Conservation (phyloP, 1,140 invertebrate species). For the Nixonia krombeini region DNA sequence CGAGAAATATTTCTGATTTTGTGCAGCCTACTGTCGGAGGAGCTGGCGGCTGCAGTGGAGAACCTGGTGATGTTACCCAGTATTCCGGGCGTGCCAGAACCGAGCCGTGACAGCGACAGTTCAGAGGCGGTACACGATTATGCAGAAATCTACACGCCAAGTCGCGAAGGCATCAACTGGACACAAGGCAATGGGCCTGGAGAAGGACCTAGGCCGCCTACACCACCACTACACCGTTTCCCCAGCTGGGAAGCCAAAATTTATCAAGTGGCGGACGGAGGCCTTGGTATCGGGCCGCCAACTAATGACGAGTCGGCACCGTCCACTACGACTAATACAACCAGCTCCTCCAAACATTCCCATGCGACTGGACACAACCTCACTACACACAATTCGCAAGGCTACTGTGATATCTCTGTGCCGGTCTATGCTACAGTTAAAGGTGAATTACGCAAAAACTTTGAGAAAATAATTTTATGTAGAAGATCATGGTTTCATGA, state of each 20-base stretch:
- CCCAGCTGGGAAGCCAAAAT: constrained; percentile 96
- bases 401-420: constrained; percentile 89
- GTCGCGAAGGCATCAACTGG: constrained; percentile 76
- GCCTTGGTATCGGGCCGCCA: constrained; percentile 73
- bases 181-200: constrained; percentile 65
- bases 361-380: constrained; percentile 66
- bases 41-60: constrained; percentile 66
- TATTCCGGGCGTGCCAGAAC: constrained; percentile 58
- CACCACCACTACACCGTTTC: constrained; percentile 90
- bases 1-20: no score
- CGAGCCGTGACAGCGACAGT: constrained; percentile 60
- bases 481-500: background rate
- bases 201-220: constrained; percentile 79
- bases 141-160: constrained; percentile 94
- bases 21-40: constrained; percentile 64
- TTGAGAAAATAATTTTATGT: constrained; percentile 13
- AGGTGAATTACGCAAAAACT: constrained; percentile 74
- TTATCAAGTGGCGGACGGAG: constrained; percentile 91
- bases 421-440: constrained; percentile 97
- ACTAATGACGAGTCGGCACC: constrained; percentile 67
- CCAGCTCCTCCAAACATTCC: constrained; percentile 68
- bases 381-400: constrained; percentile 70
- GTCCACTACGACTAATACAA: constrained; percentile 65
- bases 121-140: constrained; percentile 88
- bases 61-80: constrained; percentile 66